Conservation (phyloP, 2,113 vertebrate genomes). For the Sterrhoptilus dennistouni region DNA sequence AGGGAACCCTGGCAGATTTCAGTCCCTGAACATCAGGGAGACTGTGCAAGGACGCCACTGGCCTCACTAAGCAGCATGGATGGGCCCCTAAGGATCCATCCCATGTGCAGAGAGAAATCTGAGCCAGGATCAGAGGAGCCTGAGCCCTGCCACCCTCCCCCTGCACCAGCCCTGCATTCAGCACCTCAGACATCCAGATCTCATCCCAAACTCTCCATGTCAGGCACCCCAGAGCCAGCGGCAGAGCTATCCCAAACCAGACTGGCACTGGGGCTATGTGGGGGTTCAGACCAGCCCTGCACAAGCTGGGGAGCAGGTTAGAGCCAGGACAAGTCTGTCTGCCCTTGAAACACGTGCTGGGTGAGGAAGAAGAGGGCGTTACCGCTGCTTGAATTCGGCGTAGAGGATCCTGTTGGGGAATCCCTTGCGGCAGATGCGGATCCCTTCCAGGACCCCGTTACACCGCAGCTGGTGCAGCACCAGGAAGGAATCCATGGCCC, state of each 20-base stretch:
- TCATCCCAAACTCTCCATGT: background rate
- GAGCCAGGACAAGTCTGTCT: background rate
- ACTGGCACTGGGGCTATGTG: fast-evolving
- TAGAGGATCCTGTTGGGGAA: conserved; percentile 93
- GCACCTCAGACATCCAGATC: background rate
- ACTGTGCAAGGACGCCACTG: background rate
- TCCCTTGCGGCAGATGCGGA: conserved; percentile 91
- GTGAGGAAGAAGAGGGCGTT: background rate
- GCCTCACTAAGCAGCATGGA: background rate
- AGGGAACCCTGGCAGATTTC: background rate
- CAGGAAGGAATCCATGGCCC: conserved; percentile 88
- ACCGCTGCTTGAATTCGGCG: conserved; percentile 94
- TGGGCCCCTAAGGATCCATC: background rate
- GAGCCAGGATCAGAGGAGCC: background rate
- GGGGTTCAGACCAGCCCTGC: background rate
- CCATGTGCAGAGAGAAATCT: background rate
- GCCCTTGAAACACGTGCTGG: fast-evolving
- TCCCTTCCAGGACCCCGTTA: conserved; percentile 90
- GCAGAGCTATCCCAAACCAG: background rate
- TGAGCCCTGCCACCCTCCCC: background rate
- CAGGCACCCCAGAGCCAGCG: background rate
- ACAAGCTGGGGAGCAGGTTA: background rate
- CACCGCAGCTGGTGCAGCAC: conserved; percentile 93
- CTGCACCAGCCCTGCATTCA: background rate
- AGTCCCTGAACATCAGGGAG: background rate